Base-by-base conservation (phyloP, 2,113 vertebrate genomes). In the Trematomus loennbergii region DNA sequence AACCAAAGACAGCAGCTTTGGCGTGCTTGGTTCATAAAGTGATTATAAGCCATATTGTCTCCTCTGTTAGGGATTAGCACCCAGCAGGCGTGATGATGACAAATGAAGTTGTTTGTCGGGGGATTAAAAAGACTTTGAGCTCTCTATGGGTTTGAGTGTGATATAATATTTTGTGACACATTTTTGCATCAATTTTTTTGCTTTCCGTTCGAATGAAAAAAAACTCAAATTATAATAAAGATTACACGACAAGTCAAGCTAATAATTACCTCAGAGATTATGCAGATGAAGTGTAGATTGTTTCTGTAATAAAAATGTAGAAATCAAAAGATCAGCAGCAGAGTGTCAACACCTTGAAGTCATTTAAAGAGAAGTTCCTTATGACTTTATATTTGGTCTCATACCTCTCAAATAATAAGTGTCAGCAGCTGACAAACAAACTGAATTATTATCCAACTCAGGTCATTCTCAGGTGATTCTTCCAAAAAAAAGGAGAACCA, bases 181-280 rank as follows among this genome's bases (percentile, higher is more conserved):
- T 90, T 91, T 94, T 91, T 61, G 74, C 81, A 88, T 89, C 75
- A 83, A 55, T 69, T 61, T 61, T 77, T 88, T 81, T 87, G 55
- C 83, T 91, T 93, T 88, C 82, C 72, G 75, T 90, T 52, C 59
- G 59, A 75, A 75, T 78, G 57, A 75, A 68, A 76, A 76, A 55
- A 65, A 61, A 20, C 59, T 86, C 33, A 18, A 67, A 83, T 78
- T 73, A 87, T 84, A 86, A 87, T 88, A 89, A 92, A 92, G 93
- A 95, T 94, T 93, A 92, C 71, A 85, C 52, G 90, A 86, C 90
- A 93, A 95, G 93, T 94, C 83, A 80, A 89, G 90, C 94, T 92
- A 53, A 88, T 95, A 94, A 95, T 95, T 93, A 92, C 83, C 86
- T 92, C 77, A 78, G 88, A 94, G 93, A 95, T 95, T 94, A 94